Evolutionary conservation across 2,888 invertebrate species (phyloP), one percentile per base, ranked within the genome.

Genomic region (Chrysolina haemoptera): DNA sequence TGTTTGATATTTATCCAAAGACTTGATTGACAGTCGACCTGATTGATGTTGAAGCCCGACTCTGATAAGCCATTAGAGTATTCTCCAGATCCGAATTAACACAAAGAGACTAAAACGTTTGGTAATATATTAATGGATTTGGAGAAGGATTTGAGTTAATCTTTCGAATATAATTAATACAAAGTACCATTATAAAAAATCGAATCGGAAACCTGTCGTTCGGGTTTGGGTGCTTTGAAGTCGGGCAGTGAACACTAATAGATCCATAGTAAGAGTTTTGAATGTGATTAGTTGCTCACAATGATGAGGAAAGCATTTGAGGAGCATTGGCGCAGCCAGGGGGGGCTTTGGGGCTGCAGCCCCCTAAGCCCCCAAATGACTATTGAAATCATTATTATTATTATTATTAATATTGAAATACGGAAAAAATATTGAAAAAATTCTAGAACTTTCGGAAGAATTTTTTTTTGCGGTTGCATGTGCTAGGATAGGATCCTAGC

Each of bases 131-230:
- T 77, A 77, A 74, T 74, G 77, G 72, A 64, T 67, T 64, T 69
- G 27, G 18, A 66, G 68, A 71, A 67, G 62, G 73, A 70, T 35
- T 62, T 48, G 59, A 72, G 72, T 66, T 76, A 76, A 70, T 71
- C 74, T 73, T 62, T 70, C 50, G 62, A 50, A 35, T 63, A 76
- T 76, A 77, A 77, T 77, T 77, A 75, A 77, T 75, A 77, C 74
- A 65, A 63, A 65, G 71, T 65, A 68, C 72, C 65, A 73, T 69
- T 72, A 76, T 75, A 74, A 71, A 74, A 76, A 70, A 70, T 70
- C 53, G 53, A 20, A 53, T 74, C 68, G 73, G 53, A 72, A 71
- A 76, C 79, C 73, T 71, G 73, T 74, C 76, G 68, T 74, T 67
- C 70, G 43, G 62, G 71, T 75, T 75, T 72, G 41, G 50, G 70